These are phyloP conservation scores for Idaea biselata DNA, from an alignment of 2,888 invertebrate genomes.

Conservation along the genomic window DNA sequence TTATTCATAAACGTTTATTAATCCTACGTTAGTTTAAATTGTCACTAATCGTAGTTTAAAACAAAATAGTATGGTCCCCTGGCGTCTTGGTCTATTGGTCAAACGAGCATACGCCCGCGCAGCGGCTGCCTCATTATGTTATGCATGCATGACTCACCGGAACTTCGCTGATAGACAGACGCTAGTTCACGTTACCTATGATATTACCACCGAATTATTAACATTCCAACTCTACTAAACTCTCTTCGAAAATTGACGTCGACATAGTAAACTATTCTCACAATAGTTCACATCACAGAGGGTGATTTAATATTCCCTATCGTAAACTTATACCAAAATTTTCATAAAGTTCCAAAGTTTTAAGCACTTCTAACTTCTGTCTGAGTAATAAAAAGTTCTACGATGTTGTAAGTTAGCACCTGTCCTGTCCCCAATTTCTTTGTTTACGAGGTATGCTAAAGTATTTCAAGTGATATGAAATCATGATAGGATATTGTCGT, in stretches of 20 bases:
- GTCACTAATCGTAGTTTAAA: too few relatives aligned
- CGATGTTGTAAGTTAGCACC: slow-evolving; percentile 19
- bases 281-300: slow-evolving; percentile 15
- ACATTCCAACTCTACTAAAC: not conserved
- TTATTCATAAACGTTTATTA: too few relatives aligned
- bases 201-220: slow-evolving; percentile 1
- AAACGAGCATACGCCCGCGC: slow-evolving; percentile 4
- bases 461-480: slow-evolving; percentile 10
- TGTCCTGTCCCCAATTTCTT: slow-evolving; percentile 9
- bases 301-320: slow-evolving; percentile 27
- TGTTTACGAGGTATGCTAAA: slow-evolving; percentile 24
- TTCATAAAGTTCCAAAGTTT: slow-evolving; percentile 29
- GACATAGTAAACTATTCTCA: not conserved
- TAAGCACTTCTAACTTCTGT: slow-evolving; percentile 15
- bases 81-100: slow-evolving; percentile 30
- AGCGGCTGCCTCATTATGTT: slow-evolving; percentile 15
- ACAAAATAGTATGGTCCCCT: slow-evolving; percentile 27
- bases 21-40: too few relatives aligned
- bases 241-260: not conserved
- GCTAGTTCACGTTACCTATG: slow-evolving; percentile 25
- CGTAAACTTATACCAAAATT: slow-evolving; percentile 28
- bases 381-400: slow-evolving; percentile 15
- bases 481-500: not conserved
- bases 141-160: slow-evolving; percentile 53
- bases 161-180: slow-evolving; percentile 41